Percentiles rank a stretch among this genome's conserved stretches.
phyloP scores from a whole-genome alignment of 2,797 vertebrate species.

The Oreonectes daqikongensis region DNA sequence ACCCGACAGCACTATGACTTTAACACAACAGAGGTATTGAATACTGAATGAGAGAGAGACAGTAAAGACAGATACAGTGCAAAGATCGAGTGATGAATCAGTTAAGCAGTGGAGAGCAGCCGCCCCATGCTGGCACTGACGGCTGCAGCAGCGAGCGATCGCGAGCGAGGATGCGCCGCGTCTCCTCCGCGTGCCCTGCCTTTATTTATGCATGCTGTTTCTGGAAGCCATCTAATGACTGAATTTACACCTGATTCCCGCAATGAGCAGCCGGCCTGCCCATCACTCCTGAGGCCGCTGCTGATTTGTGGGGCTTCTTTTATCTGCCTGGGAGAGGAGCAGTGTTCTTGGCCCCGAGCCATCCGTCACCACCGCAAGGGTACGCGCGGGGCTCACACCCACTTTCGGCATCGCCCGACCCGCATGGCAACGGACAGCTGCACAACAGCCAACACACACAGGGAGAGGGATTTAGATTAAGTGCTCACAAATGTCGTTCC shows the following conservation, averaged over 20 bases:
- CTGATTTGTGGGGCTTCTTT: conserved; percentile 72
- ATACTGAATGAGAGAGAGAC: neutral
- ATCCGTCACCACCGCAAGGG: conserved; percentile 61
- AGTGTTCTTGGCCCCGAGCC: conserved; percentile 66
- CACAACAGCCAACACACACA: conserved; percentile 40
- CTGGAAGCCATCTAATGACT: conserved; percentile 68
- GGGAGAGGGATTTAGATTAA: conserved; percentile 36
- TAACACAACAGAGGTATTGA: neutral
- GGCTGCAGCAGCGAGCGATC: conserved; percentile 34
- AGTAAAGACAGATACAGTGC: conserved; percentile 12
- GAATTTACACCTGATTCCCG: conserved; percentile 69
- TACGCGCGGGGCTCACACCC: conserved; percentile 25
- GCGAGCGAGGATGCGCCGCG: conserved; percentile 27
- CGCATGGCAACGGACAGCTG: conserved; percentile 45
- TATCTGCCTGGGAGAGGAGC: conserved; percentile 67
- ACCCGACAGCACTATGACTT: neutral
- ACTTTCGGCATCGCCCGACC: neutral
- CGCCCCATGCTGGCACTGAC: conserved; percentile 41
- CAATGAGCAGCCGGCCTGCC: conserved; percentile 52
- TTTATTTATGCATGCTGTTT: conserved; percentile 71
- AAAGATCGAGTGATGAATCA: conserved; percentile 48
- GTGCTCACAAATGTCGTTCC: conserved; percentile 28
- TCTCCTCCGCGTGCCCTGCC: conserved; percentile 53
- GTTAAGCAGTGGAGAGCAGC: conserved; percentile 43
- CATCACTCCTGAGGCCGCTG: conserved; percentile 56